phyloP scores from a whole-genome alignment of 2,888 invertebrate genomes.

The Eucriotettix oculatus region DNA sequence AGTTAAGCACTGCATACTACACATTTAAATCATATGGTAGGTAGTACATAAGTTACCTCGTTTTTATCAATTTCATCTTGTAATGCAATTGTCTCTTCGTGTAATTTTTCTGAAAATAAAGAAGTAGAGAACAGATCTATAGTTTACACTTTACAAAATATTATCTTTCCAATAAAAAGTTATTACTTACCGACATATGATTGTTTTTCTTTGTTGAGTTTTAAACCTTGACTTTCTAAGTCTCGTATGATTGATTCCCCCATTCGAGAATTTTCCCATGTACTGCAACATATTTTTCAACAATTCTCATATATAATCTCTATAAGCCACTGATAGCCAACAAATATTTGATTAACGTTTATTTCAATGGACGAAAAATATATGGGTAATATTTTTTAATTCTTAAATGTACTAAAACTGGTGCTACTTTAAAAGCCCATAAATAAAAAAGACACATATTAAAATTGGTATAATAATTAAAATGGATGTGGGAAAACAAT shows the following conservation, averaged over 20 bases:
- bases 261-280: slow-evolving; percentile 13
- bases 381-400: neutral
- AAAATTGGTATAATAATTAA: too few relatives aligned
- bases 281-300: slow-evolving; percentile 7
- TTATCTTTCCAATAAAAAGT: neutral
- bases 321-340: neutral
- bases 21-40: too few relatives aligned
- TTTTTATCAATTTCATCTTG: slow-evolving; percentile 13
- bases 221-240: slow-evolving; percentile 12
- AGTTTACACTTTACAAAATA: neutral
- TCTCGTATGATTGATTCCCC: slow-evolving; percentile 14
- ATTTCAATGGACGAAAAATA: neutral
- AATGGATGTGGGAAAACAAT: too few relatives aligned
- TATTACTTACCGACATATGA: slow-evolving; percentile 10
- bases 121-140: neutral
- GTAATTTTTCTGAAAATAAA: slow-evolving; percentile 12
- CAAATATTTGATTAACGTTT: neutral
- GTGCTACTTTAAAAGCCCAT: too few relatives aligned
- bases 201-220: slow-evolving; percentile 13
- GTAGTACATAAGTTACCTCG: slow-evolving; percentile 7
- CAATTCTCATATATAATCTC: neutral
- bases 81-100: slow-evolving; percentile 13
- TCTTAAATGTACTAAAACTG: too few relatives aligned
- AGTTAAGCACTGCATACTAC: too few relatives aligned
- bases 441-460: too few relatives aligned